Percentiles rank a stretch among this genome's conserved stretches.
These are phyloP conservation scores for Isoperla grammatica DNA, from an alignment of 2,888 invertebrate species.

Conservation along the genomic window DNA sequence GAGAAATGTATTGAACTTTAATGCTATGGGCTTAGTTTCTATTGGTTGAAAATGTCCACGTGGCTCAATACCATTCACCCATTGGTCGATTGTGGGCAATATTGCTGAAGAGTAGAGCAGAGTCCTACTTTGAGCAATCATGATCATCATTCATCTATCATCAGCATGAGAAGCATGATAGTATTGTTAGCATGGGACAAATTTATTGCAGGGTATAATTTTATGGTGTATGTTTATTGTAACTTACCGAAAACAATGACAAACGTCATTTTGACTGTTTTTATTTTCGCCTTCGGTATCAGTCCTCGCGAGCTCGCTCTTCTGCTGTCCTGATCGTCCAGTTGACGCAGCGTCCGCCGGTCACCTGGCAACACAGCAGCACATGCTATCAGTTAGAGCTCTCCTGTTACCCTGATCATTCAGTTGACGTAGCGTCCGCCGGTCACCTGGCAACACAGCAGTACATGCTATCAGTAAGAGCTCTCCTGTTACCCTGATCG, in stretches of 20 bases:
- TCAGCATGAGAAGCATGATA: too few species aligned
- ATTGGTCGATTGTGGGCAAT: too few species aligned
- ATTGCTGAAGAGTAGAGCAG: too few species aligned
- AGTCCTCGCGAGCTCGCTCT: conserved; percentile 87
- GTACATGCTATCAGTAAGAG: conserved; percentile 38
- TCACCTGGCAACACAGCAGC: not conserved
- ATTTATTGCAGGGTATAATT: too few species aligned
- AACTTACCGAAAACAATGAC: conserved; percentile 87
- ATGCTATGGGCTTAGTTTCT: too few species aligned
- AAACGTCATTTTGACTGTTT: conserved; percentile 96
- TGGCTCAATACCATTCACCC: too few species aligned
- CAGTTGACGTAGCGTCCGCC: not conserved
- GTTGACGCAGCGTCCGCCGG: conserved; percentile 4
- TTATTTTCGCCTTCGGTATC: conserved; percentile 92
- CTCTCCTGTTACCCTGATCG: conserved; percentile 57
- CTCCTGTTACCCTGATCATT: conserved; percentile 53
- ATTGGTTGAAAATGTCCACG: too few species aligned
- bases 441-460: not conserved
- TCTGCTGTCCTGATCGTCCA: conserved; percentile 49
- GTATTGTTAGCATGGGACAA: too few species aligned
- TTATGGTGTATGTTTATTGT: too few species aligned
- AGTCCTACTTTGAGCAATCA: too few species aligned
- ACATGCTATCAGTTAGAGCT: conserved; percentile 46
- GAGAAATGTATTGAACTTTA: too few species aligned
- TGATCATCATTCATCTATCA: too few species aligned